Percentiles rank a stretch among this genome's conserved stretches.
Conservation (phyloP, 2,888 invertebrate genomes). For the Pogonocherus hispidulus region DNA sequence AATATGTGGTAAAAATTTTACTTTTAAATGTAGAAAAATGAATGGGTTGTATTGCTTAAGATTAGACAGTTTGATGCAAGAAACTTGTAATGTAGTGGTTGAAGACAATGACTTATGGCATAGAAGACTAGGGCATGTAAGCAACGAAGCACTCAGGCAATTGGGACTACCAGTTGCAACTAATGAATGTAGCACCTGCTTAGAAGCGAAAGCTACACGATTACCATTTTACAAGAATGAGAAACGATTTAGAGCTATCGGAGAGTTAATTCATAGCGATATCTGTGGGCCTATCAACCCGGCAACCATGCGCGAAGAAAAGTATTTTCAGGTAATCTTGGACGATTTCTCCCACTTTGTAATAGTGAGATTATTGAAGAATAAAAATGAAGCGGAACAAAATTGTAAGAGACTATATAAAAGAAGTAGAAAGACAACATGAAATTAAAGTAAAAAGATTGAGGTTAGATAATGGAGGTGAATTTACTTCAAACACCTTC, state of each 20-base stretch:
- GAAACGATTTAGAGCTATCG: conserved; percentile 19
- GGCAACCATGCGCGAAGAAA: conserved; percentile 21
- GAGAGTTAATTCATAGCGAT: conserved; percentile 29
- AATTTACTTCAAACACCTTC: not conserved
- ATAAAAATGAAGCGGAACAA: conserved; percentile 19
- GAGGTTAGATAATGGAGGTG: too few species aligned
- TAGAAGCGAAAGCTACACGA: conserved; percentile 25
- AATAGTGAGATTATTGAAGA: conserved; percentile 23
- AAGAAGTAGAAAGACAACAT: not conserved
- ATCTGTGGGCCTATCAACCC: conserved; percentile 28
- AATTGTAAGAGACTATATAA: conserved; percentile 18
- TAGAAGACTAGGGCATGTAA: conserved; percentile 37
- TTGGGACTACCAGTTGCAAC: conserved; percentile 18
- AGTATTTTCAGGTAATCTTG: conserved; percentile 36
- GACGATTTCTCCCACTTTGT: conserved; percentile 35
- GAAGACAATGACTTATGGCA: conserved; percentile 33
- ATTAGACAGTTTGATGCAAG: not conserved
- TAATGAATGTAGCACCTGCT: conserved; percentile 33
- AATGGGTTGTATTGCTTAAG: not conserved
- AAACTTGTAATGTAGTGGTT: not conserved
- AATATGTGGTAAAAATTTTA: not conserved
- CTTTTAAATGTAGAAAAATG: not conserved
- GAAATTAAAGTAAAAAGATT: conserved; percentile 23
- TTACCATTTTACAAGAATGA: conserved; percentile 25
- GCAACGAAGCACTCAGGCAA: conserved; percentile 26